Conservation (phyloP, 2,113 vertebrate genomes). For the Chrysemys picta region DNA sequence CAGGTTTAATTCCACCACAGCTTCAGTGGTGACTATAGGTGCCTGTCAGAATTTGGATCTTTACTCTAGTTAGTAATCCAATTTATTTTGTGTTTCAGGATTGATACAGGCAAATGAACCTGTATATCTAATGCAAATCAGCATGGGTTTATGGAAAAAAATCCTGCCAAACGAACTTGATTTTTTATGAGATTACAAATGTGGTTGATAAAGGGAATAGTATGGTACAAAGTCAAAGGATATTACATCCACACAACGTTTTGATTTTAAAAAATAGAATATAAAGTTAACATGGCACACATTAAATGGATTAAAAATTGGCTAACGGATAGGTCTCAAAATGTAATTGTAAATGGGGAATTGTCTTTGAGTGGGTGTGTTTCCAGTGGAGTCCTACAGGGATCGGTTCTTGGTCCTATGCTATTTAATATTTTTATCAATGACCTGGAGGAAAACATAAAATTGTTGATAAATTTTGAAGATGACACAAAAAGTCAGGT, state of each 20-base stretch:
- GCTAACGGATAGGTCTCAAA: not conserved
- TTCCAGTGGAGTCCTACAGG: not conserved
- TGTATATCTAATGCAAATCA: not conserved
- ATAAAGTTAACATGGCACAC: not conserved
- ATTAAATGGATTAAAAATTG: not conserved
- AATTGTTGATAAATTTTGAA: not conserved
- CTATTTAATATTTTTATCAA: not conserved
- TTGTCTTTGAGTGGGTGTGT: not conserved
- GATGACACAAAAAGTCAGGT: not conserved
- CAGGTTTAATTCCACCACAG: not conserved
- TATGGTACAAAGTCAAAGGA: not conserved
- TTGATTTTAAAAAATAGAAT: not conserved
- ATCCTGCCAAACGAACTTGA: not conserved
- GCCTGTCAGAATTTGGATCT: not conserved
- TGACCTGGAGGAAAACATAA: not conserved
- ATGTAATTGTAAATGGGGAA: not conserved
- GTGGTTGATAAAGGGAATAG: not conserved
- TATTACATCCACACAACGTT: not conserved
- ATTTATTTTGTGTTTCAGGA: not conserved
- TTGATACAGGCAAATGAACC: not conserved
- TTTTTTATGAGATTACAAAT: not conserved
- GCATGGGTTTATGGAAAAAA: not conserved
- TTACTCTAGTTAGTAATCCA: accelerated
- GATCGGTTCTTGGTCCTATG: not conserved
- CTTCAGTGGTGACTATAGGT: not conserved